Base-by-base conservation (phyloP, 2,797 vertebrate species). In the Ciconia nigra region DNA sequence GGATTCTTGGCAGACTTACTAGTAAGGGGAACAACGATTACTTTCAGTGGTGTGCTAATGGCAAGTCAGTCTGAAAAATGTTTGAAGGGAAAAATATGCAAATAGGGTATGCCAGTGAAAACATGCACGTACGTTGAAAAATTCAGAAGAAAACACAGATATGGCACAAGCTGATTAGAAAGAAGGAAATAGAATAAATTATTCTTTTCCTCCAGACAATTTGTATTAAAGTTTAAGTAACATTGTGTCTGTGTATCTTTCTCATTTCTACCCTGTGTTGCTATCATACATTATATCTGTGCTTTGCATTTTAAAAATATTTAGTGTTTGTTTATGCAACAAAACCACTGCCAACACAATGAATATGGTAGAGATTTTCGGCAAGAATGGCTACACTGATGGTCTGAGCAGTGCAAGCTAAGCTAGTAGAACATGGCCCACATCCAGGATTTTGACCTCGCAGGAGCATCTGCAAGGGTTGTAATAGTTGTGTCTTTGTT, bases 1-100 rank as follows among this genome's bases (percentile, higher is more conserved):
- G 58, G 74, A 69, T 97, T 91, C 57, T 96, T 94, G 70, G 51
- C 65, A 87, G 62, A 49, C 57, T 91, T 76, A 85, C 28, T 90
- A n/a, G 54, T 91, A 70, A 65, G n/a, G 70, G 42, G 25, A 83
- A 28, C 71, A 88, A 19, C 31, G 91, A 74, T 57, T 93, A 42
- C 77, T 85, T 93, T 78, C 54, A 94, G 69, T 39, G 65, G 46
- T 62, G 51, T 90, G 73, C 80, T 93, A 72, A 90, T 62, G 47
- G 63, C 66, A 39, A 79, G 74, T 62, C 55, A 31, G 19, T 65
- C 58, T 87, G 77, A 89, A 59, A 93, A 91, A 70, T 46, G 26
- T 84, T 67, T 49, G 26, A 87, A 83, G 33, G 31, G 28, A 54
- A 46, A 83, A 87, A 74, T 49, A 90, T 31, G n/a, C 67, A 87